These are phyloP conservation scores for Coreius guichenoti DNA, from an alignment of 2,797 vertebrate genomes.

Conservation along the genomic window DNA sequence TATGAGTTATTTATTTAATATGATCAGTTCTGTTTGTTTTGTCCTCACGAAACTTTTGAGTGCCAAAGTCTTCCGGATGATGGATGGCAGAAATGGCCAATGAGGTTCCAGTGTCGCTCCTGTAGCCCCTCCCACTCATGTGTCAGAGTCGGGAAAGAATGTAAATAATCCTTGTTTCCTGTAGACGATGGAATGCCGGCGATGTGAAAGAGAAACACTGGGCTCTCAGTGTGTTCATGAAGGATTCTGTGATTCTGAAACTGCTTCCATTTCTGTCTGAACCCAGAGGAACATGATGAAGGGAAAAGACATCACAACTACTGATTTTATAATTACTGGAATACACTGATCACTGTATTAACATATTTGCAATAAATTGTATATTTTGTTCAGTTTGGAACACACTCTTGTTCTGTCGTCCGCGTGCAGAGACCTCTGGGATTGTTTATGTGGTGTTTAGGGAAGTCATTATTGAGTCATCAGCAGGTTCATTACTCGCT, in stretches of 20 bases:
- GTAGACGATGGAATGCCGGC: not conserved
- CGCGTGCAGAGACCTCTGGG: not conserved
- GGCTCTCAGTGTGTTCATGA: not conserved
- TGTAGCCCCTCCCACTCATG: not conserved
- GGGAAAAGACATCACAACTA: conserved; percentile 70
- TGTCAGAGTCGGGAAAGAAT: not conserved
- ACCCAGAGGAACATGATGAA: not conserved
- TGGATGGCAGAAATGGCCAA: conserved; percentile 4
- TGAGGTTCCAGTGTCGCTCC: conserved; percentile 13
- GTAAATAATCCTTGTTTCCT: conserved; percentile 16
- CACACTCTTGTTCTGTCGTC: not conserved
- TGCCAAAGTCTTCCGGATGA: conserved; percentile 40
- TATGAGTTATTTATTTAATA: not conserved
- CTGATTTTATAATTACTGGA: conserved; percentile 84
- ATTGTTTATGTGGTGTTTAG: not conserved
- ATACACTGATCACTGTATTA: conserved; percentile 79
- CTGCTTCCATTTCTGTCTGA: conserved; percentile 29
- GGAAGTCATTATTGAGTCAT: not conserved
- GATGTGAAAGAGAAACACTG: not conserved
- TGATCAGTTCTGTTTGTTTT: too few relatives aligned
- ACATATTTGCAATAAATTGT: conserved; percentile 86
- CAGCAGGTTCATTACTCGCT: not conserved
- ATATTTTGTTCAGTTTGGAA: conserved; percentile 79
- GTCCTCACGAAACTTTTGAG: not conserved
- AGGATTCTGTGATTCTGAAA: not conserved